Conservation (phyloP, 2,113 vertebrate species). For the Colius striatus region DNA sequence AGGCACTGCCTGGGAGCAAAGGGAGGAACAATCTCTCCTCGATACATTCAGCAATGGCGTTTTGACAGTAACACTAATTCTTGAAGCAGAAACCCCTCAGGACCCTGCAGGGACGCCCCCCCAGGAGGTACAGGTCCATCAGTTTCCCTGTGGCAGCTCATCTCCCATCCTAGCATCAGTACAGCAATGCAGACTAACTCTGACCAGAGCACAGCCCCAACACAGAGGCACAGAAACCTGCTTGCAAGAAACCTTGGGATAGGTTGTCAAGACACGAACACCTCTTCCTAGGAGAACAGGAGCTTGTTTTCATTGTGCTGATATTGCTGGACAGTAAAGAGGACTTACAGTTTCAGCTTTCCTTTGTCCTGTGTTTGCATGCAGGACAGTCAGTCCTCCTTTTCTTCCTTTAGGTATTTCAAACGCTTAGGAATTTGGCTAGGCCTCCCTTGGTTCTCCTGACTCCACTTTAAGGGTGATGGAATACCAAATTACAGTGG, state of each 20-base stretch:
- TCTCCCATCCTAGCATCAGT: background rate
- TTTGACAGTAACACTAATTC: background rate
- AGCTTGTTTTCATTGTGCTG: background rate
- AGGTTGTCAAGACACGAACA: background rate
- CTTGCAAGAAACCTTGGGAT: background rate
- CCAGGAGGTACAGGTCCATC: background rate
- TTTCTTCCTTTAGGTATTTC: background rate
- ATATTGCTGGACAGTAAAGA: background rate
- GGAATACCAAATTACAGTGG: background rate
- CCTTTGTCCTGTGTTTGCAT: background rate
- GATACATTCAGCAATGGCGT: background rate
- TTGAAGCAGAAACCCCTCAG: background rate
- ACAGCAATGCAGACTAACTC: accelerated
- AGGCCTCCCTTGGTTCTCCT: background rate
- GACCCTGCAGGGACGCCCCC: accelerated
- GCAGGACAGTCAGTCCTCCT: background rate
- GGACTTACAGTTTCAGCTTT: background rate
- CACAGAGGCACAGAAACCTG: background rate
- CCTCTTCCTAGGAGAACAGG: background rate
- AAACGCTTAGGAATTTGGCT: background rate
- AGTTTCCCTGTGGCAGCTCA: background rate
- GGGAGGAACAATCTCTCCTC: background rate
- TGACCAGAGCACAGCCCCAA: accelerated
- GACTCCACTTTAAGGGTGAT: background rate
- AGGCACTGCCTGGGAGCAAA: accelerated